These are phyloP conservation scores for Channa argus DNA, from an alignment of 2,113 vertebrate genomes.

Conservation along the genomic window DNA sequence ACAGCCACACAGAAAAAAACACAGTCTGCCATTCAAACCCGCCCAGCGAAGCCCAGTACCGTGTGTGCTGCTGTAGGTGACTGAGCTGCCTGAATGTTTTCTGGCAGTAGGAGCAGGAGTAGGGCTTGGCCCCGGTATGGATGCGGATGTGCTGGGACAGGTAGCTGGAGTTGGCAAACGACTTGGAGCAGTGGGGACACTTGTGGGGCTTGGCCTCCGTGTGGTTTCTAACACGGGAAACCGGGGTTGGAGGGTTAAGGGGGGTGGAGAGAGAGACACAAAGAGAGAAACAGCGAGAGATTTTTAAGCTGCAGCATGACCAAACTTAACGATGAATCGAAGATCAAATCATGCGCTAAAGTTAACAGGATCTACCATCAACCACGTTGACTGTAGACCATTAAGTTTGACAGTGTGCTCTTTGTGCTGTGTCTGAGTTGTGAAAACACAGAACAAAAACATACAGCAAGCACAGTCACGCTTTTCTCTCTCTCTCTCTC, in stretches of 20 bases:
- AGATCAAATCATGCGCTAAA: slow-evolving; percentile 72
- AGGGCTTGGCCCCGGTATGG: slow-evolving; percentile 98
- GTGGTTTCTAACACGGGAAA: slow-evolving; percentile 83
- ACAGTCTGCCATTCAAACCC: slow-evolving; percentile 23
- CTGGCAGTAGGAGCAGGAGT: slow-evolving; percentile 98
- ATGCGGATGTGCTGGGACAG: slow-evolving; percentile 99
- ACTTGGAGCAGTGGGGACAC: slow-evolving; percentile 99
- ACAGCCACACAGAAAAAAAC: slow-evolving; percentile 46
- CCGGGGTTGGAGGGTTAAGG: slow-evolving; percentile 53
- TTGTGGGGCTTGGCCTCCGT: slow-evolving; percentile 99
- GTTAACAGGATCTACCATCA: slow-evolving; percentile 46
- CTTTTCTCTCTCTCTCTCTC: slow-evolving; percentile 75
- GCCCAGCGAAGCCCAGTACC: slow-evolving; percentile 67
- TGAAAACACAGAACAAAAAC: slow-evolving; percentile 82
- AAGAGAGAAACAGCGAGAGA: slow-evolving; percentile 80
- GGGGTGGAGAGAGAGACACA: slow-evolving; percentile 59
- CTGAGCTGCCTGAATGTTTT: slow-evolving; percentile 97
- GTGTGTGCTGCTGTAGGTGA: slow-evolving; percentile 96
- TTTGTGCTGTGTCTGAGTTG: slow-evolving; percentile 82
- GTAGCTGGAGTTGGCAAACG: slow-evolving; percentile 99
- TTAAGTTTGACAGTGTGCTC: slow-evolving; percentile 69
- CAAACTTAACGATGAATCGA: slow-evolving; percentile 68
- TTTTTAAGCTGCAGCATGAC: slow-evolving; percentile 78
- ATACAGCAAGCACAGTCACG: slow-evolving; percentile 82
- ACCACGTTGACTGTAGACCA: slow-evolving; percentile 35